Base-by-base conservation (phyloP, 2,888 invertebrate genomes). In the Thymelicus sylvestris region DNA sequence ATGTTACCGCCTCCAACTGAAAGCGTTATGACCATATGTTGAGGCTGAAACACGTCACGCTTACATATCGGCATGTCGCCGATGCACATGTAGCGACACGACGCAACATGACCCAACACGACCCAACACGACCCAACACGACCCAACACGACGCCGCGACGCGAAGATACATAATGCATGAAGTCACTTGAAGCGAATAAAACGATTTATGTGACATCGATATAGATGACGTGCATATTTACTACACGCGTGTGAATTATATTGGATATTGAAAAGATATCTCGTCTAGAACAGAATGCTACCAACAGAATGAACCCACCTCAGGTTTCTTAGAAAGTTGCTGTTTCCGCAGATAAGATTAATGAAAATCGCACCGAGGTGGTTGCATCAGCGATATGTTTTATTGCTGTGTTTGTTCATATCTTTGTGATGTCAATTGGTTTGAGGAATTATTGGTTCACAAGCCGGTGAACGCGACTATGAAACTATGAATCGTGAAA, bases 161-260 rank as follows among this genome's bases (percentile, higher is more conserved):
- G 19, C 19, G 59, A 19, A 8, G 48, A 61, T 61, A 61, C 50
- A 67, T 67, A 38, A 67, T 67, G 61, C 52, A 67, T 67, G 61
- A n/a, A 61, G 19, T 48, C 67, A 52, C 41, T 67, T 52, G 41
- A 52, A 13, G 41, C 41, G 15, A 61, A 67, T 67, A 61, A 61
- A 60, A 55, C 7, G 7, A 50, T 55, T 55, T 55, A 6, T 24
- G 55, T 55, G 55, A 55, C 55, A 55, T 10, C 10, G 55, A 55
- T n/a, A 55, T 10, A 19, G 8, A 24, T 55, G 24, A 55, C 55
- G 24, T 55, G 24, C 19, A 55, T 55, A 55, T 19, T 55, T 55
- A 6, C 10, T 55, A 15, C 2, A 19, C 0, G 19, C 19, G 19
- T 19, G 2, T 19, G 19, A 19, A 19, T 19, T 19, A 19, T 19